These are phyloP conservation scores for Erebia palarica DNA, from an alignment of 2,888 invertebrate species.

Conservation along the genomic window DNA sequence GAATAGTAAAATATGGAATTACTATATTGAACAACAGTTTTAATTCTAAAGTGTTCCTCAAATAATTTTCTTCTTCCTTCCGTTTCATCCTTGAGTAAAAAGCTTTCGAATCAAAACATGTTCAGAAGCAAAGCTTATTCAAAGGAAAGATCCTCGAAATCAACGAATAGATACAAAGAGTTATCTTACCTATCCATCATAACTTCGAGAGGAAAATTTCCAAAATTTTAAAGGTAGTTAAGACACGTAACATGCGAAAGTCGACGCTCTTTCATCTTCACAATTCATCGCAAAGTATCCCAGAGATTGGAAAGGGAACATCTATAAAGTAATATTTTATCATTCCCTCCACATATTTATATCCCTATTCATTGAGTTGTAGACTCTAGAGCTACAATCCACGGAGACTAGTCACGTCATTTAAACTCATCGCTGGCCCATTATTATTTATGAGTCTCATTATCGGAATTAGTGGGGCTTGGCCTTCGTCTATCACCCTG, in stretches of 20 bases:
- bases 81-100: too few relatives aligned
- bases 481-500: too few relatives aligned
- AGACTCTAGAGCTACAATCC: background rate
- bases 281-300: slow-evolving; percentile 18
- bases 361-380: slow-evolving; percentile 21
- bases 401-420: too few relatives aligned
- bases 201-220: slow-evolving; percentile 2
- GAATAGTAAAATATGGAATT: too few relatives aligned
- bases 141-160: background rate
- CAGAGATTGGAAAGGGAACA: slow-evolving; percentile 31
- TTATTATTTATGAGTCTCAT: too few relatives aligned
- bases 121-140: background rate
- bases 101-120: too few relatives aligned
- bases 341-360: slow-evolving; percentile 36
- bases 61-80: too few relatives aligned
- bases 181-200: slow-evolving; percentile 3
- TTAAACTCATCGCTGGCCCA: too few relatives aligned
- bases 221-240: slow-evolving; percentile 14
- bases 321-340: slow-evolving; percentile 37
- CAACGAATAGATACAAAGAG: background rate
- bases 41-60: too few relatives aligned
- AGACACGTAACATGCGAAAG: slow-evolving; percentile 15
- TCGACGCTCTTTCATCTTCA: slow-evolving; percentile 20
- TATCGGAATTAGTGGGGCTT: too few relatives aligned
- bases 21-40: too few relatives aligned